phyloP scores from a whole-genome alignment of 2,888 invertebrate species.

The Netelia inedita region DNA sequence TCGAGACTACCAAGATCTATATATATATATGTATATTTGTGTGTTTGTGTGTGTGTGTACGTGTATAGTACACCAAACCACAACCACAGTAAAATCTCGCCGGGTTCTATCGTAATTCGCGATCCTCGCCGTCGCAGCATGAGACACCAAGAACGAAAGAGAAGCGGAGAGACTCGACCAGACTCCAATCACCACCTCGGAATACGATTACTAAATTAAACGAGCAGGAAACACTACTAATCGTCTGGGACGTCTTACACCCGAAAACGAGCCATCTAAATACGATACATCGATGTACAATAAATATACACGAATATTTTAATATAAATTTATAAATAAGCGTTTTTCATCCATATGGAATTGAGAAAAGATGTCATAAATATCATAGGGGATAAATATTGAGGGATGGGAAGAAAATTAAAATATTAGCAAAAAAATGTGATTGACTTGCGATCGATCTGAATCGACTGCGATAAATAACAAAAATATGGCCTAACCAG shows the following conservation, averaged over 20 bases:
- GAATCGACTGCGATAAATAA: no score
- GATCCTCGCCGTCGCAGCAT: background rate
- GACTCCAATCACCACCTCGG: slow-evolving; percentile 42
- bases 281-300: slow-evolving; percentile 1
- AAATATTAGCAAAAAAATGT: no score
- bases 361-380: no score
- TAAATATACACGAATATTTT: background rate
- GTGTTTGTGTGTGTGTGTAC: background rate
- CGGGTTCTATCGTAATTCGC: background rate
- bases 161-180: slow-evolving; percentile 21
- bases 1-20: slow-evolving; percentile 35
- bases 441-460: no score
- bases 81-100: slow-evolving; percentile 1
- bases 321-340: no score
- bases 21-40: slow-evolving; percentile 32
- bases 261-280: slow-evolving; percentile 27
- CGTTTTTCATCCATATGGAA: no score
- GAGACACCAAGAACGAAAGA: slow-evolving; percentile 8
- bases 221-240: slow-evolving; percentile 35
- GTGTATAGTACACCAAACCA: background rate
- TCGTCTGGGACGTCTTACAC: slow-evolving; percentile 52
- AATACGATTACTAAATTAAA: slow-evolving; percentile 57
- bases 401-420: no score
- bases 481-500: no score
- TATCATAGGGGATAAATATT: no score